Evolutionary conservation across 1,140 invertebrate species (phyloP), one percentile per base, ranked within the genome.

Genomic region (Neomicropteryx cornuta): DNA sequence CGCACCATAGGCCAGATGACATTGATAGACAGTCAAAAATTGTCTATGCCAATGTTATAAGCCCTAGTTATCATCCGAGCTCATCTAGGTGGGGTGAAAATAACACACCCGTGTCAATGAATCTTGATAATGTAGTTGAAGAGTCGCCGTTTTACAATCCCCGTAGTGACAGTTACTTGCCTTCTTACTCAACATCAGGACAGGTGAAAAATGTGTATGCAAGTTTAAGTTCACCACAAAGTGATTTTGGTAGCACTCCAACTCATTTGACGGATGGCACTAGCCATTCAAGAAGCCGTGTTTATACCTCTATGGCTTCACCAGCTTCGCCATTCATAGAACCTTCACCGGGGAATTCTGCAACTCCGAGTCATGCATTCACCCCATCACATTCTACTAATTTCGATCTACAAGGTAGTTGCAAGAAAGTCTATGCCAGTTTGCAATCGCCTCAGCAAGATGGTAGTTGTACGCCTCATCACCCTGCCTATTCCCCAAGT

Each of bases 11-110:
- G 42, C 60, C 55, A 20, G 65, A 62, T 42, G 50, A 56, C 13
- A 54, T 43, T n/a, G 58, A 61, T 36, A 55, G 56, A 18, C 67
- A 70, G 19, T 54, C 72, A 0, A 69, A 69, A 18, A 73, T 74
- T 4, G 67, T 74, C 41, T 75, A 75, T 46, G 72, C 70, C 6
- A 71, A 72, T 0, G 68, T 67, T 27, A 44, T 55, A 3, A 72
- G 63, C 32, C 71, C 73, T 2, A 68, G 66, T n/a, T 73, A 73
- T 46, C 54, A 60, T 28, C 63, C 65, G n/a, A 65, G 60, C 43
- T 60, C 65, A 43, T 60, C 65, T 32, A 60, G 62, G 1, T 59
- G 59, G 1, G 62, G 60, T 46, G 65, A 62, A 6, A 62, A 62
- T 11, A 62, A 60, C 13, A 68, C 65, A 22, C 65, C 65, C 3